Conservation (phyloP, 2,797 vertebrate genomes). For the Muscicapa comitata region DNA sequence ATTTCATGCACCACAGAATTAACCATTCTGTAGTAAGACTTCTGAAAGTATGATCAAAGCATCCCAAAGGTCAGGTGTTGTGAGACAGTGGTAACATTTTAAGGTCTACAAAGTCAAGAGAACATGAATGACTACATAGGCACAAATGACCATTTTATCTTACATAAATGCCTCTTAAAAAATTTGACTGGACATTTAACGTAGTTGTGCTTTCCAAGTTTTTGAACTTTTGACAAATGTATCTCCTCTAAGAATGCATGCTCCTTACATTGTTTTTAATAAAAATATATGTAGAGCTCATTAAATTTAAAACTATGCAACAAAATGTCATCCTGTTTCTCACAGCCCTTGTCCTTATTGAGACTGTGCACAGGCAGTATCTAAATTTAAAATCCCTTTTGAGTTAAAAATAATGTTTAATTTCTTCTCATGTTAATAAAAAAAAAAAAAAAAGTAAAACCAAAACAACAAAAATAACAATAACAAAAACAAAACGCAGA, state of each 20-base stretch:
- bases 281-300: conserved; percentile 15
- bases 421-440: background rate
- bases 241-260: background rate
- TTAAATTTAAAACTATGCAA: conserved; percentile 16
- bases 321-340: background rate
- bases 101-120: background rate
- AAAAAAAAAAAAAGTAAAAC: background rate
- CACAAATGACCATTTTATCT: background rate
- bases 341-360: background rate
- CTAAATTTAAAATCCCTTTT: background rate
- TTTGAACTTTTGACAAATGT: background rate
- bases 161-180: background rate
- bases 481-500: background rate
- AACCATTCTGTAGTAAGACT: background rate
- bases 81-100: background rate
- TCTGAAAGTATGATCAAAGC: background rate
- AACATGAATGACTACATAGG: background rate
- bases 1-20: background rate
- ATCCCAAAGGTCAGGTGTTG: background rate
- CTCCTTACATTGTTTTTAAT: background rate
- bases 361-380: background rate
- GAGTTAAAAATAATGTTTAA: background rate
- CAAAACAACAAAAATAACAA: background rate
- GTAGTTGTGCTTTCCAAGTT: background rate
- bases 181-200: background rate